Conservation (phyloP, 2,797 vertebrate species). For the Synanceia verrucosa region DNA sequence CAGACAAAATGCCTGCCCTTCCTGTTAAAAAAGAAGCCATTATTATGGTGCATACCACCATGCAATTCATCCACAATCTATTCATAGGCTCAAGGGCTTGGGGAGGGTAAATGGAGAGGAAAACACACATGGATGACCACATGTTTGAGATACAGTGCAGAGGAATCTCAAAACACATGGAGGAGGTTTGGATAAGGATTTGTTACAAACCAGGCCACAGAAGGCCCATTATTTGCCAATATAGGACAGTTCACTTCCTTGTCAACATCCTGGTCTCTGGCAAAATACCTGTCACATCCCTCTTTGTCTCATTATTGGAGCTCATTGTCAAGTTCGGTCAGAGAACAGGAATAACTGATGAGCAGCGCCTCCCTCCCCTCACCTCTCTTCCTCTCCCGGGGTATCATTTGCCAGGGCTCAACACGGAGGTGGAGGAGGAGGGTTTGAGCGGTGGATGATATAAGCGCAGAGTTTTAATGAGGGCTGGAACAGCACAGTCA, state of each 20-base stretch:
- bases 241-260: constrained; percentile 70
- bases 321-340: constrained; percentile 74
- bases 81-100: constrained; percentile 33
- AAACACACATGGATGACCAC: constrained; percentile 23
- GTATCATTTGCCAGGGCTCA: constrained; percentile 63
- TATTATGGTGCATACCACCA: constrained; percentile 40
- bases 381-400: constrained; percentile 50
- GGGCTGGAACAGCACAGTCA: constrained; percentile 66
- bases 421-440: constrained; percentile 41
- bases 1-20: constrained; percentile 42
- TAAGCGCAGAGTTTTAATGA: constrained; percentile 75
- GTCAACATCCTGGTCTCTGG: constrained; percentile 69
- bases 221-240: constrained; percentile 62
- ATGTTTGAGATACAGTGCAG: constrained; percentile 42
- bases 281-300: constrained; percentile 57
- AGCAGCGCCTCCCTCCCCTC: constrained; percentile 56
- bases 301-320: constrained; percentile 73
- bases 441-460: constrained; percentile 50
- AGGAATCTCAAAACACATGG: constrained; percentile 20
- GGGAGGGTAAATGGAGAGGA: constrained; percentile 17
- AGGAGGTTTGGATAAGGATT: constrained; percentile 49
- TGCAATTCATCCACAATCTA: constrained; percentile 35
- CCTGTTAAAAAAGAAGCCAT: constrained; percentile 28
- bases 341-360: constrained; percentile 74
- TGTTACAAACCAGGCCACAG: constrained; percentile 41